Conservation (phyloP, 2,113 vertebrate species). For the Cephalopholis sonnerati region DNA sequence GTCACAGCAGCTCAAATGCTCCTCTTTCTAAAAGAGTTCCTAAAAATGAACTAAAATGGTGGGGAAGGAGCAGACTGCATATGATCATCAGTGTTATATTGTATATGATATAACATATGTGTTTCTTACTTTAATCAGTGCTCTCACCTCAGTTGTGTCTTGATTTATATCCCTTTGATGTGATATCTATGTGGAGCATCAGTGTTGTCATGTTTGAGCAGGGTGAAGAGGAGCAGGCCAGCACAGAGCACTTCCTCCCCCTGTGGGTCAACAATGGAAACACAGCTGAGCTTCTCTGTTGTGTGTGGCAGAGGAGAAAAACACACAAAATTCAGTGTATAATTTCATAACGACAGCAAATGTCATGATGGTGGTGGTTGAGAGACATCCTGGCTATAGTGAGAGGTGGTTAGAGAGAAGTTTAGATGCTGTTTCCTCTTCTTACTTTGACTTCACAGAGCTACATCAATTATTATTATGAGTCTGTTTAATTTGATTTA, state of each 20-base stretch:
- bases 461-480: not conserved
- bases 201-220: not conserved
- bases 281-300: not conserved
- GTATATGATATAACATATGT: too few relatives aligned
- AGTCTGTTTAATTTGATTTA: not conserved
- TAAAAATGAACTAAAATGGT: too few relatives aligned
- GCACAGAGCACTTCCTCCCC: slow-evolving; percentile 40
- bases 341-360: not conserved
- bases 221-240: too few relatives aligned
- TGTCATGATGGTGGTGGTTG: not conserved
- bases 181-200: not conserved
- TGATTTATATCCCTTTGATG: not conserved
- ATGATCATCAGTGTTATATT: too few relatives aligned
- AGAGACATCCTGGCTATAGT: not conserved
- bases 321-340: not conserved
- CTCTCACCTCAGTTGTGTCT: not conserved
- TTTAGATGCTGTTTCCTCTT: not conserved
- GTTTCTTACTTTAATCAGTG: not conserved
- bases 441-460: not conserved
- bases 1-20: too few relatives aligned
- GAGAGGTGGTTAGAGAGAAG: not conserved
- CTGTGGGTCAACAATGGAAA: slow-evolving; percentile 38
- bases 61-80: too few relatives aligned
- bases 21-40: too few relatives aligned
- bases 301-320: too few relatives aligned